Evolutionary conservation across 2,797 vertebrate genomes (phyloP), one percentile per base, ranked within the genome.

Genomic region (Pachyuromys duprasi): DNA sequence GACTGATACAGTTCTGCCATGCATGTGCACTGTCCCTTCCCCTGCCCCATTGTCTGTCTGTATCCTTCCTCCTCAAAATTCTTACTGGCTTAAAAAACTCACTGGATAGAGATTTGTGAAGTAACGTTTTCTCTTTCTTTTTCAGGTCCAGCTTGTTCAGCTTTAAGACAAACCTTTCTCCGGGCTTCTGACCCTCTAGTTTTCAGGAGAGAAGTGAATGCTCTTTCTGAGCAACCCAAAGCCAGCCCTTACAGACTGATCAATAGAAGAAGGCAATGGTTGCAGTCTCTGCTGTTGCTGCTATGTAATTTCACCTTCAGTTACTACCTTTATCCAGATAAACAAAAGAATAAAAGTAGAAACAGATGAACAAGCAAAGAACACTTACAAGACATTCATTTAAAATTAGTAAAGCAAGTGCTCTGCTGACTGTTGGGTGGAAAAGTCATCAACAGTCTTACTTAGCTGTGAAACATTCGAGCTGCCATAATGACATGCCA

Each of bases 1-100:
- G 36, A 36, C 11, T 1, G 33, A 70, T 15, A 8, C 17, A 22
- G 26, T 13, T 55, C 80, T 3, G 20, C 13, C 62, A n/a, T 15
- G 11, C 42, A 45, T 12, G 4, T 1, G 6, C 8, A 20, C 31
- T 26, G 6, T 57, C 14, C 13, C 26, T 15, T 3, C 11, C 1
- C 12, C 13, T 24, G 26, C 49, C 55, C 4, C 18, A 36, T 26
- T 63, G 57, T 20, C 87, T 65, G 60, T 53, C 72, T 89, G 33
- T 0, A 49, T 14, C 20, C 14, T 65, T 49, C 42, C 33, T 69
- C 20, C 31, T 8, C 63, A 1, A 69, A 69, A n/a, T 5, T 24
- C 42, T 17, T 65, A 4, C 39, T 53, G 31, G n/a, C 8, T 33
- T 63, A 15, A 49, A 8, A n/a, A 75, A 33, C 72, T 63, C 86